Percentiles rank a stretch among this genome's conserved stretches.
phyloP scores from a whole-genome alignment of 2,888 invertebrate species.

The Dryadula phaetusa region DNA sequence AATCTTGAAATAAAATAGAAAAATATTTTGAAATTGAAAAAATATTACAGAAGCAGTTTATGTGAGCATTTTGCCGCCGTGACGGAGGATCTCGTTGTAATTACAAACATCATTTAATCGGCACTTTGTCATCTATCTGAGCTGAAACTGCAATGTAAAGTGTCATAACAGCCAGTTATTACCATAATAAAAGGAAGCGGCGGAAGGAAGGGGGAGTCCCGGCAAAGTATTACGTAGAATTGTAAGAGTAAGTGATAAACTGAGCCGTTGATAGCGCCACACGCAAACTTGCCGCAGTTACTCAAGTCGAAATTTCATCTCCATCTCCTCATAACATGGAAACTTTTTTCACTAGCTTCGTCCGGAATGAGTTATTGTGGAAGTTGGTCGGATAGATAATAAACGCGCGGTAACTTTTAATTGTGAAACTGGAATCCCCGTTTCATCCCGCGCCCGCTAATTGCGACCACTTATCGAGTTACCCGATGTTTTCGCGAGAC shows the following conservation, averaged over 20 bases:
- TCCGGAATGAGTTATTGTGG: slow-evolving; percentile 36
- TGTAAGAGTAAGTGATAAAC: slow-evolving; percentile 31
- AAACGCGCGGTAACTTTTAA: slow-evolving; percentile 41
- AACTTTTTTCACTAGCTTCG: slow-evolving; percentile 36
- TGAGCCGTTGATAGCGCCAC: slow-evolving; percentile 31
- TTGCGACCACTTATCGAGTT: slow-evolving; percentile 42
- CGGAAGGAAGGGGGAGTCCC: slow-evolving; percentile 7
- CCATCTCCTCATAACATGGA: slow-evolving; percentile 34
- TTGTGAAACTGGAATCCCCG: slow-evolving; percentile 39
- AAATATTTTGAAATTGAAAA: too few relatives aligned
- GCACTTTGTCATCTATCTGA: slow-evolving; percentile 17
- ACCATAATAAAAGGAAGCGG: slow-evolving; percentile 20
- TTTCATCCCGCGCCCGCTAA: slow-evolving; percentile 37
- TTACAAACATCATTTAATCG: slow-evolving; percentile 12
- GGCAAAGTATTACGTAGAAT: slow-evolving; percentile 14
- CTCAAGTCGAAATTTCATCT: slow-evolving; percentile 36
- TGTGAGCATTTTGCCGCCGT: neutral
- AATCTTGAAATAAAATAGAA: too few relatives aligned
- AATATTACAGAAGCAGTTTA: too few relatives aligned
- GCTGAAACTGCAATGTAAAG: slow-evolving; percentile 22
- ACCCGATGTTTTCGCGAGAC: slow-evolving; percentile 38
- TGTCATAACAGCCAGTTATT: slow-evolving; percentile 20
- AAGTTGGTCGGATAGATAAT: slow-evolving; percentile 40
- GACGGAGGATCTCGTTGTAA: neutral
- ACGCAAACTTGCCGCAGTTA: slow-evolving; percentile 29